Evolutionary conservation across 2,888 invertebrate species (phyloP).

Genomic region (Coecobrya sp.): DNA sequence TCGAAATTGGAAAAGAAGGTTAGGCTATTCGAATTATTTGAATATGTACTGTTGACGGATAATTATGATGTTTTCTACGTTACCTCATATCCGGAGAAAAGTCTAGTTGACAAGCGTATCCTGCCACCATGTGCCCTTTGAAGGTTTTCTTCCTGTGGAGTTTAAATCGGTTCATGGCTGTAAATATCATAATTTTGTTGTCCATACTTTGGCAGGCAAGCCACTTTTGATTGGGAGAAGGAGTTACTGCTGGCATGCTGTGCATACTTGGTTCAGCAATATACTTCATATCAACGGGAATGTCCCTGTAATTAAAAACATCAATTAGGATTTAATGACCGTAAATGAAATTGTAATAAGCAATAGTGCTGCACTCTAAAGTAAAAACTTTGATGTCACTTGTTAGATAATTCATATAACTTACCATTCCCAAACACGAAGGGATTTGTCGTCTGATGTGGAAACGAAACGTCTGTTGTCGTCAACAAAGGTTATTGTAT

Average conservation of each 20-base stretch:
- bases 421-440: constrained; percentile 99
- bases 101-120: constrained; percentile 98
- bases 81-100: constrained; percentile 99
- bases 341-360: no score
- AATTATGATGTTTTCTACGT: no score
- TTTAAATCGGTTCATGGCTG: constrained; percentile 98
- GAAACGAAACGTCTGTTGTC: constrained; percentile 99
- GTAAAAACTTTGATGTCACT: no score
- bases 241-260: constrained; percentile 98
- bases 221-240: constrained; percentile 99
- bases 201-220: constrained; percentile 99
- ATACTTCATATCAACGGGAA: constrained; percentile 99
- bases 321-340: no score
- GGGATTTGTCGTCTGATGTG: constrained; percentile 99
- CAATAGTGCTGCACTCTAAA: no score
- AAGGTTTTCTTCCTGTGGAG: constrained; percentile 99
- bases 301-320: constrained; percentile 91
- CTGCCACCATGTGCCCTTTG: constrained; percentile 99
- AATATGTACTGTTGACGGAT: no score
- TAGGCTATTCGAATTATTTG: no score
- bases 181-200: constrained; percentile 98
- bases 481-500: constrained; percentile 99
- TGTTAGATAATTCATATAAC: background rate
- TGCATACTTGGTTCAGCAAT: constrained; percentile 99
- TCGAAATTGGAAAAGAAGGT: background rate